phyloP scores from a whole-genome alignment of 2,113 vertebrate genomes.

The Lepus timidus region DNA sequence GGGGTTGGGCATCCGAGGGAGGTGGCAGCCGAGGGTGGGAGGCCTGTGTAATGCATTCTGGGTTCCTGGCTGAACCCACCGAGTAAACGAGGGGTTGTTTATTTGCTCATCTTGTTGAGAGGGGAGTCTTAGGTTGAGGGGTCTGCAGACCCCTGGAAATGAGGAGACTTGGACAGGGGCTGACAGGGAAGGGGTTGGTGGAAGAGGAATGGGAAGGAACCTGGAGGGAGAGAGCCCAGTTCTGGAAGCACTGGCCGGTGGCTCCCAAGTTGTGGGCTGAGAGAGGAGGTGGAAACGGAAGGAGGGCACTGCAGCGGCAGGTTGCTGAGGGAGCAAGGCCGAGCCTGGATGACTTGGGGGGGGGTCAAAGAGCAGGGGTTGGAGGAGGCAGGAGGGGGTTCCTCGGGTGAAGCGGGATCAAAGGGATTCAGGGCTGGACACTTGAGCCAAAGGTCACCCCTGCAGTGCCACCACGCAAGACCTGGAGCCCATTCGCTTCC shows the following conservation, averaged over 20 bases:
- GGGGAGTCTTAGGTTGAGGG: not conserved
- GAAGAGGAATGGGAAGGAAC: not conserved
- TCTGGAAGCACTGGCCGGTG: not conserved
- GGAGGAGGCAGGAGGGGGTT: not conserved
- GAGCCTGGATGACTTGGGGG: too few species aligned
- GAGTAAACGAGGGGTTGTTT: not conserved
- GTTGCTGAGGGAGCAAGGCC: not conserved
- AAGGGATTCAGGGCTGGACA: not conserved
- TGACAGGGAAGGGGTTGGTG: not conserved
- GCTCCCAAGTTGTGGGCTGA: not conserved
- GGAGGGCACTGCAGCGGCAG: not conserved
- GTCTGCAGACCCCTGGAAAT: not conserved
- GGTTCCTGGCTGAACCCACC: not conserved
- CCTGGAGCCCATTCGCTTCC: not conserved
- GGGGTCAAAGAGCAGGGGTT: not conserved
- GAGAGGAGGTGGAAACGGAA: not conserved
- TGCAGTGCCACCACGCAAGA: fast-evolving
- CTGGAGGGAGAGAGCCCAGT: not conserved
- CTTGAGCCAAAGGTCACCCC: too few species aligned
- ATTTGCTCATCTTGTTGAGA: not conserved
- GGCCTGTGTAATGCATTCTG: not conserved
- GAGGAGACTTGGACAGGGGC: not conserved
- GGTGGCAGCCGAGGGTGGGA: not conserved
- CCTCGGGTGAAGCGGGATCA: not conserved
- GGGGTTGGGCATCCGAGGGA: not conserved